Evolutionary conservation across 2,113 vertebrate species (phyloP).

Genomic region (Nycticryphes semicollaris): DNA sequence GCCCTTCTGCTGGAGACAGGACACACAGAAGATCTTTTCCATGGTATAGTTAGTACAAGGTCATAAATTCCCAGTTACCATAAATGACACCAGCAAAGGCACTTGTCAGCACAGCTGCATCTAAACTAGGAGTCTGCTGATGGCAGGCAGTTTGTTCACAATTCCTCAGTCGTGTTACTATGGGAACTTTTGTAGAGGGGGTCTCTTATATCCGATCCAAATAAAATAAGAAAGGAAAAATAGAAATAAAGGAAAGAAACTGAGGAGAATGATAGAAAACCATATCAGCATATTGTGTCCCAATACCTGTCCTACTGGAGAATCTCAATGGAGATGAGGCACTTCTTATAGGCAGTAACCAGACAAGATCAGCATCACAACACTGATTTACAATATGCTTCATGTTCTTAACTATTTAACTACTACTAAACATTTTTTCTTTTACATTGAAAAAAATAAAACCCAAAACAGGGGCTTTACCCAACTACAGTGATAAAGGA

Average conservation of each 20-base stretch:
- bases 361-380: neutral
- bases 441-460: neutral
- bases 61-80: neutral
- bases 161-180: neutral
- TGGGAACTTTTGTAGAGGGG: neutral
- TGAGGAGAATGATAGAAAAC: neutral
- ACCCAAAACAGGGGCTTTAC: neutral
- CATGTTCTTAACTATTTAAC: neutral
- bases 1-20: neutral
- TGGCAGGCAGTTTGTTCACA: neutral
- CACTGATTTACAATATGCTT: accelerated
- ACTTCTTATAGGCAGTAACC: neutral
- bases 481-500: neutral
- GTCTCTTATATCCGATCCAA: neutral
- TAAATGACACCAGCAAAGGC: neutral
- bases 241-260: neutral
- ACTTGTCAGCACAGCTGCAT: neutral
- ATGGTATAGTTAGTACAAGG: neutral
- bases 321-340: neutral
- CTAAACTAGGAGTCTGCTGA: neutral
- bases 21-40: neutral
- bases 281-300: neutral
- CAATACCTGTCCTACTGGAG: neutral
- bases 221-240: neutral
- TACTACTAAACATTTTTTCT: neutral